Evolutionary conservation across 1,140 invertebrate species (phyloP).

Genomic region (Meloidogyne hapla): DNA sequence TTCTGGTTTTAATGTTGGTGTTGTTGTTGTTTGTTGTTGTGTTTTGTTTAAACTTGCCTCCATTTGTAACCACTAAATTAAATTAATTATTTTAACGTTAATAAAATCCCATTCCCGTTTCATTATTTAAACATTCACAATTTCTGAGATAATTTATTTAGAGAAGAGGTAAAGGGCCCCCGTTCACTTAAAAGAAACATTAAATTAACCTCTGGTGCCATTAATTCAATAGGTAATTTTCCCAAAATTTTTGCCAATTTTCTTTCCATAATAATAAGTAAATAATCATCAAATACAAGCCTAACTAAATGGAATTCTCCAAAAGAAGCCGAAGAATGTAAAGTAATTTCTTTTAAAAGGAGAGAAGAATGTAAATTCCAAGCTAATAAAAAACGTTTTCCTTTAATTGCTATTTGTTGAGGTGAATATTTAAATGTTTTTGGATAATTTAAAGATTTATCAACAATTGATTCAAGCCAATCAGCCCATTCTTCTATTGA

Average conservation of each 20-base stretch:
- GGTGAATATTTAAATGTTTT: slow-evolving; percentile 50
- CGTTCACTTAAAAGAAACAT: slow-evolving; percentile 4
- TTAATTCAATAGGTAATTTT: slow-evolving; percentile 88
- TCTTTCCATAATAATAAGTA: slow-evolving; percentile 97
- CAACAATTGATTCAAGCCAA: slow-evolving; percentile 87
- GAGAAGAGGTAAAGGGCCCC: background rate
- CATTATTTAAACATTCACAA: background rate
- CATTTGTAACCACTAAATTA: slow-evolving; percentile 5
- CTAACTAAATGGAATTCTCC: slow-evolving; percentile 94
- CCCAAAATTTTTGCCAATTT: slow-evolving; percentile 85
- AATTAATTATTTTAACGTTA: background rate
- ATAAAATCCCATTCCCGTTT: too few relatives aligned
- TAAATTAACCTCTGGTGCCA: slow-evolving; percentile 68
- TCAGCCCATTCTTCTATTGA: slow-evolving; percentile 92
- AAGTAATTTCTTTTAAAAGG: slow-evolving; percentile 88
- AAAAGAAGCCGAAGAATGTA: slow-evolving; percentile 92
- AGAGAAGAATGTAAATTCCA: slow-evolving; percentile 99
- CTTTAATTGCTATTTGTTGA: slow-evolving; percentile 67
- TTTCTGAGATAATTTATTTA: too few relatives aligned
- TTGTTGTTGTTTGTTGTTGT: background rate
- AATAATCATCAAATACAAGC: slow-evolving; percentile 84
- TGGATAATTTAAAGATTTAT: slow-evolving; percentile 83
- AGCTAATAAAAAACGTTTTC: slow-evolving; percentile 88
- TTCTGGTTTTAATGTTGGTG: too few relatives aligned
- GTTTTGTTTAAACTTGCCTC: background rate